These are phyloP conservation scores for Panopea generosa DNA, from an alignment of 2,888 invertebrate genomes.

Conservation along the genomic window DNA sequence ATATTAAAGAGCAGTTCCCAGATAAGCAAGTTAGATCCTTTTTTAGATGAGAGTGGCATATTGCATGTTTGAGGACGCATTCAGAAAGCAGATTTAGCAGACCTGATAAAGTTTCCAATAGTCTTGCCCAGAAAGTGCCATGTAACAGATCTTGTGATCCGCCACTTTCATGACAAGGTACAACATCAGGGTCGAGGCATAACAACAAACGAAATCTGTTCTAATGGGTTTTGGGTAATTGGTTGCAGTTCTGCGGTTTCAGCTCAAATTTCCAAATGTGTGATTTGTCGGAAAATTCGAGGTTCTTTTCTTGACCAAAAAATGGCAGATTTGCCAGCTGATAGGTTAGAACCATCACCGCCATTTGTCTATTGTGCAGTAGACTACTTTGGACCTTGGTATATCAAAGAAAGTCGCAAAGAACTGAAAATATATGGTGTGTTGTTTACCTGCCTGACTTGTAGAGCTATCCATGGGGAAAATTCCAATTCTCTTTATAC, in stretches of 20 bases:
- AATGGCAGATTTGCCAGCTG: conserved; percentile 79
- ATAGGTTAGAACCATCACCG: conserved; percentile 71
- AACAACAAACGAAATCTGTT: conserved; percentile 58
- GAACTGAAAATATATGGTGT: conserved; percentile 75
- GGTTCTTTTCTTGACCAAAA: conserved; percentile 65
- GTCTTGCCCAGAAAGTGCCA: conserved; percentile 53
- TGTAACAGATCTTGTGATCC: conserved; percentile 41
- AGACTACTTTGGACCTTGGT: conserved; percentile 81
- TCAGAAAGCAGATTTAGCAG: conserved; percentile 11
- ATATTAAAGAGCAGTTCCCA: conserved; percentile 8
- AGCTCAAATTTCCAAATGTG: conserved; percentile 69
- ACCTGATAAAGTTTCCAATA: conserved; percentile 41
- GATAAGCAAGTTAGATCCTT: conserved; percentile 49
- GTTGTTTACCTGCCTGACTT: conserved; percentile 78
- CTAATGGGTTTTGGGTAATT: conserved; percentile 77
- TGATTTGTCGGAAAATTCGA: conserved; percentile 71
- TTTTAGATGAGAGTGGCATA: conserved; percentile 51
- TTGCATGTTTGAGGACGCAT: conserved; percentile 63
- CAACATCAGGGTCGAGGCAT: conserved; percentile 56
- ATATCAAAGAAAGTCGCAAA: conserved; percentile 69
- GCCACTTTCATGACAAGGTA: conserved; percentile 55
- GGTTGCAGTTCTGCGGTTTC: conserved; percentile 66
- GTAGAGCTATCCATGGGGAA: conserved; percentile 78
- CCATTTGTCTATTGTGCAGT: conserved; percentile 76
- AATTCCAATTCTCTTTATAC: conserved; percentile 52